phyloP scores from a whole-genome alignment of 2,888 invertebrate genomes.

The Thalpophila matura region DNA sequence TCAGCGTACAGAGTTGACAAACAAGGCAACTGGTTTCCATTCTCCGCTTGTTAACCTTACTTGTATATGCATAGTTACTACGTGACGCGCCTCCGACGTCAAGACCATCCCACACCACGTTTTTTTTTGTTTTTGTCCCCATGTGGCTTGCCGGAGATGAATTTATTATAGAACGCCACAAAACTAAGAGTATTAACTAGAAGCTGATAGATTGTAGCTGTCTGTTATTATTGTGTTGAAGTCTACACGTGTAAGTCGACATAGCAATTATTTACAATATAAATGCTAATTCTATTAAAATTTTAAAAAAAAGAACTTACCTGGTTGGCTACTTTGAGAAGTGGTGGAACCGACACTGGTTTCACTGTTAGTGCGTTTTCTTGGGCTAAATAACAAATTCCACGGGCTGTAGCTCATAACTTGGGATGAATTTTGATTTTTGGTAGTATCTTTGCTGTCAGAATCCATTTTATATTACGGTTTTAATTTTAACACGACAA shows the following conservation, averaged over 20 bases:
- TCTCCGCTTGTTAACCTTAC: conserved; percentile 61
- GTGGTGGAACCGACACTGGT: conserved; percentile 80
- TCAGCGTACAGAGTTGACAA: conserved; percentile 39
- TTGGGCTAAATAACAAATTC: conserved; percentile 83
- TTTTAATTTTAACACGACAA: conserved; percentile 40
- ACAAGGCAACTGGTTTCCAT: conserved; percentile 60
- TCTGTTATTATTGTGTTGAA: neutral
- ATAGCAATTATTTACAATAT: neutral
- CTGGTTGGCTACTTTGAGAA: conserved; percentile 76
- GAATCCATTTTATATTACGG: conserved; percentile 76
- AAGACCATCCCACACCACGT: conserved; percentile 18
- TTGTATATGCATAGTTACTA: conserved; percentile 39
- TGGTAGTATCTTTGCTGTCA: conserved; percentile 73
- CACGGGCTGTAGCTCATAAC: conserved; percentile 80
- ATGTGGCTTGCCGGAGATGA: conserved; percentile 22
- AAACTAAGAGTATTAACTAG: neutral
- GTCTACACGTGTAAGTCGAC: neutral
- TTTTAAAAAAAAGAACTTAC: conserved; percentile 66
- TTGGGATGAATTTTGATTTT: conserved; percentile 72
- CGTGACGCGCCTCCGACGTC: conserved; percentile 42
- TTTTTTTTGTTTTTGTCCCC: conserved; percentile 37
- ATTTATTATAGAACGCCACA: conserved; percentile 2
- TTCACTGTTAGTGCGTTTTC: conserved; percentile 85
- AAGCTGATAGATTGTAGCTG: neutral
- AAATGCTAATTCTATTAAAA: neutral